Conservation (phyloP, 2,113 vertebrate genomes). For the cat (Felis catus) region DNA sequence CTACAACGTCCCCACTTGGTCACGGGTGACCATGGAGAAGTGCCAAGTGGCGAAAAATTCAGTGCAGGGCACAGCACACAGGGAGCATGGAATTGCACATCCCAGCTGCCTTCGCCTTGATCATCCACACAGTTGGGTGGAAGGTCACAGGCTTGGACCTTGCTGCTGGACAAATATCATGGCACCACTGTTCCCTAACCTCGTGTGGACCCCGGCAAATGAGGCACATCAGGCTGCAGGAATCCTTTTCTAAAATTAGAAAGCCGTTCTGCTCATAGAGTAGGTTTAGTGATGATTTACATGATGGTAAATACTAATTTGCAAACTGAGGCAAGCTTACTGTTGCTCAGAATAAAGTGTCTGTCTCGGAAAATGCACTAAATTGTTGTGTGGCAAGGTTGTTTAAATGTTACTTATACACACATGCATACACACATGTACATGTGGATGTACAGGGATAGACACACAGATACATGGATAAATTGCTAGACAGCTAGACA, state of each 20-base stretch:
- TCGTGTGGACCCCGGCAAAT: background rate
- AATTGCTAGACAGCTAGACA: background rate
- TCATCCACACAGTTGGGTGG: background rate
- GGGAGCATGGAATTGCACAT: background rate
- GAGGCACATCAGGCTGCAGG: background rate
- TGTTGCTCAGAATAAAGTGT: background rate
- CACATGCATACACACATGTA: background rate
- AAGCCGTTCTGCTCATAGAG: background rate
- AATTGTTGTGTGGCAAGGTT: background rate
- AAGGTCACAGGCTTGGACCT: accelerated
- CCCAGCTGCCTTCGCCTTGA: too few species aligned
- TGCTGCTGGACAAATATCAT: background rate
- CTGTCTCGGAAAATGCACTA: background rate
- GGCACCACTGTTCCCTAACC: background rate
- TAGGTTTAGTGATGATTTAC: background rate
- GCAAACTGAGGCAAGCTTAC: background rate
- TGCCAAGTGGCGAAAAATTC: background rate
- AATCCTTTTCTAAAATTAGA: background rate
- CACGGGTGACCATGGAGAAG: too few species aligned
- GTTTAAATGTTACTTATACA: background rate
- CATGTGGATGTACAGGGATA: background rate
- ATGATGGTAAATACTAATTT: background rate
- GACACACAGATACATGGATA: background rate
- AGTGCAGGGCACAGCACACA: accelerated
- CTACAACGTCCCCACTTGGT: background rate